A percentile compares a stretch with the other conserved stretches of the same genome.
phyloP scores from a whole-genome alignment of 2,888 invertebrate species.

The Volucella inflata region DNA sequence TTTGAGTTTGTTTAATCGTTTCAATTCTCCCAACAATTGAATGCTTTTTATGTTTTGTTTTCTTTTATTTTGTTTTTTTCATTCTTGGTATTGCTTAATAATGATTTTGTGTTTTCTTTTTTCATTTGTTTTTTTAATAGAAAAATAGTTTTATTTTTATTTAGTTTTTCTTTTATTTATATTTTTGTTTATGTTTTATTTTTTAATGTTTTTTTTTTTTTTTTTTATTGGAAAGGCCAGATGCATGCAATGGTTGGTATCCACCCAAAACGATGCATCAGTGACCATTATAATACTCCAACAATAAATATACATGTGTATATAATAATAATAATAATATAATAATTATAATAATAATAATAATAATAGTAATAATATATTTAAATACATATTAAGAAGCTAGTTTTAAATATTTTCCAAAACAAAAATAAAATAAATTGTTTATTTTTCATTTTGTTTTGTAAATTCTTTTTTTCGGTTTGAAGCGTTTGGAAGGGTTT shows the following conservation, averaged over 20 bases:
- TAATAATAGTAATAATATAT: constrained; percentile 56
- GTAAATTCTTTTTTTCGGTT: constrained; percentile 38
- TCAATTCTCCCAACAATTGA: constrained; percentile 35
- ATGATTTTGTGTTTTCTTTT: constrained; percentile 10
- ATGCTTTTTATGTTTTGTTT: not conserved
- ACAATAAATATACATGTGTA: constrained; percentile 65
- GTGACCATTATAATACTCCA: constrained; percentile 55
- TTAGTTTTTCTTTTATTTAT: constrained; percentile 5
- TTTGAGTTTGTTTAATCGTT: constrained; percentile 19
- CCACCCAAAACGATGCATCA: constrained; percentile 35
- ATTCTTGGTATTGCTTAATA: constrained; percentile 15
- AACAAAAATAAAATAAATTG: constrained; percentile 8
- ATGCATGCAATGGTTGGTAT: constrained; percentile 31
- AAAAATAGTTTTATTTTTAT: constrained; percentile 49
- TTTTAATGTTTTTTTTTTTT: constrained; percentile 1
- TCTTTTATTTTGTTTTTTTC: constrained; percentile 19
- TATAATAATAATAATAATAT: constrained; percentile 3
- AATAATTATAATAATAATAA: constrained; percentile 39
- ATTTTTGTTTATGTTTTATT: not conserved
- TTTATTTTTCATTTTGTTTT: constrained; percentile 1
- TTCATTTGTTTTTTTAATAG: constrained; percentile 32
- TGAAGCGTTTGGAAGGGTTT: constrained; percentile 26
- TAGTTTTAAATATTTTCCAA: constrained; percentile 26
- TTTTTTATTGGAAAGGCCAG: constrained; percentile 41
- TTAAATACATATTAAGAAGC: constrained; percentile 55